phyloP scores from a whole-genome alignment of 2,797 vertebrate genomes.

The Hephaestus fuliginosus region DNA sequence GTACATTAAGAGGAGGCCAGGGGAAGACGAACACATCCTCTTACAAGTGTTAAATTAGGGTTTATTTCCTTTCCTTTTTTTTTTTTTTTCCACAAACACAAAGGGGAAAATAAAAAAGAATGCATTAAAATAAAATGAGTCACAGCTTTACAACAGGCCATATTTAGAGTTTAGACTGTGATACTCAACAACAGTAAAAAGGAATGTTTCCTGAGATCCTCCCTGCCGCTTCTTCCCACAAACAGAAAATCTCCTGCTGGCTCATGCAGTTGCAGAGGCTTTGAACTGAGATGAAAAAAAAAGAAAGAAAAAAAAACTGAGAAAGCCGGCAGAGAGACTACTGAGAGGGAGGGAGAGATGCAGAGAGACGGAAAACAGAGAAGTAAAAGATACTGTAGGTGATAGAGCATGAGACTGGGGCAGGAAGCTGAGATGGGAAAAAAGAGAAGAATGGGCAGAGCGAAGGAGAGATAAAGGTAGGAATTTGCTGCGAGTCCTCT shows the following conservation, averaged over 20 bases:
- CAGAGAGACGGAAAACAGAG: constrained; percentile 46
- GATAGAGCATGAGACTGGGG: constrained; percentile 61
- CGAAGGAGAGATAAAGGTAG: neutral
- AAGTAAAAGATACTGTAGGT: constrained; percentile 63
- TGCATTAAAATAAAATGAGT: constrained; percentile 59
- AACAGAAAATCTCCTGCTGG: constrained; percentile 82
- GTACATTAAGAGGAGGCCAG: constrained; percentile 29
- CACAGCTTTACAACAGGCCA: constrained; percentile 57
- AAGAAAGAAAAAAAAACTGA: constrained; percentile 29
- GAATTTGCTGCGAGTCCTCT: constrained; percentile 16
- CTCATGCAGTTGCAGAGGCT: constrained; percentile 74
- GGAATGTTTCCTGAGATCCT: constrained; percentile 78
- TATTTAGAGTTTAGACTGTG: constrained; percentile 71
- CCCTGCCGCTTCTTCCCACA: constrained; percentile 75
- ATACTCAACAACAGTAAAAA: constrained; percentile 68
- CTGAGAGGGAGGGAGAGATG: constrained; percentile 63
- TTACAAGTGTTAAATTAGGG: constrained; percentile 43
- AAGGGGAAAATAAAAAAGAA: constrained; percentile 55
- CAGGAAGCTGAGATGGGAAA: constrained; percentile 61
- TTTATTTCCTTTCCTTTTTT: constrained; percentile 47
- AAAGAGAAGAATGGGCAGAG: constrained; percentile 19
- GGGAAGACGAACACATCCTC: constrained; percentile 32
- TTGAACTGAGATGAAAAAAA: constrained; percentile 80
- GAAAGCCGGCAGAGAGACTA: constrained; percentile 70
- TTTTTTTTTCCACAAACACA: constrained; percentile 32